A percentile compares a stretch with the other conserved stretches of the same genome.
These are phyloP conservation scores for Ceraclea dissimilis DNA, from an alignment of 2,888 invertebrate genomes.

Conservation along the genomic window DNA sequence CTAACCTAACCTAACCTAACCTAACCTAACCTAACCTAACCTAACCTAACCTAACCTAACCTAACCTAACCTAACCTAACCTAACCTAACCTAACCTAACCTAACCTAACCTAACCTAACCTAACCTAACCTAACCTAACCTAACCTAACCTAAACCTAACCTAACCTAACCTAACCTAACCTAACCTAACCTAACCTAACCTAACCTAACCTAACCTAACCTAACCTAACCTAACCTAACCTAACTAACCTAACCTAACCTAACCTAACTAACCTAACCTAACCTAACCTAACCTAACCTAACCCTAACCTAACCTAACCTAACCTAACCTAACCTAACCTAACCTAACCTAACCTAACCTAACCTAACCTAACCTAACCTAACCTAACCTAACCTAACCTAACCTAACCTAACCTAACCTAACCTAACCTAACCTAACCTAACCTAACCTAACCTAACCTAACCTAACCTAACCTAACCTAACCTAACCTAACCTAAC, in stretches of 20 bases:
- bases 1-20: conserved; percentile 27
- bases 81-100: conserved; percentile 28
- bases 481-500: conserved; percentile 27
- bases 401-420: conserved; percentile 26
- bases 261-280: conserved; percentile 26
- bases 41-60: conserved; percentile 25
- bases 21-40: conserved; percentile 22
- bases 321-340: conserved; percentile 17
- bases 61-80: conserved; percentile 28
- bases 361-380: conserved; percentile 26
- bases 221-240: conserved; percentile 27
- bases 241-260: conserved; percentile 27
- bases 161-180: conserved; percentile 28
- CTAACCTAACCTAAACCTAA: conserved; percentile 22
- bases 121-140: conserved; percentile 28
- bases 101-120: conserved; percentile 28
- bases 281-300: conserved; percentile 22
- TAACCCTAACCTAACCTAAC: conserved; percentile 24
- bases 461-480: conserved; percentile 27
- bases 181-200: conserved; percentile 29
- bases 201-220: conserved; percentile 28
- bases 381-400: conserved; percentile 26
- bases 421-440: conserved; percentile 26
- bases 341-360: conserved; percentile 22
- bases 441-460: conserved; percentile 26